These are phyloP conservation scores for Patiria pectinifera DNA, from an alignment of 53 echinoderm and acorn worm genomes.

Conservation along the genomic window DNA sequence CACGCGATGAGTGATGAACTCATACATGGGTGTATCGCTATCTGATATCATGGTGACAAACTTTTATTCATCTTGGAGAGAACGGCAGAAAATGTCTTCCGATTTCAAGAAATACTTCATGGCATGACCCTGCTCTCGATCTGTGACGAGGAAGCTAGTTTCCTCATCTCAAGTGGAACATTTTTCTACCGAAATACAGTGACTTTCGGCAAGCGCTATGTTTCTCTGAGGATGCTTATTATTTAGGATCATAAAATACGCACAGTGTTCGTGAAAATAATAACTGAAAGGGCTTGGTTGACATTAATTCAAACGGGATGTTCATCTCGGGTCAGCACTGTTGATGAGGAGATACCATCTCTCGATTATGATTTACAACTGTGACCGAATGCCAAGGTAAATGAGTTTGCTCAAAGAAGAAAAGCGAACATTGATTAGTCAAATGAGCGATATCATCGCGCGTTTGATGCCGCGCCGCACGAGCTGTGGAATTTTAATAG, in stretches of 20 bases:
- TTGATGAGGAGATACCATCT: not conserved
- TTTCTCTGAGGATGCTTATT: not conserved
- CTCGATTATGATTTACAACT: not conserved
- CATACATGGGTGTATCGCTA: not conserved
- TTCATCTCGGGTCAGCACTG: not conserved
- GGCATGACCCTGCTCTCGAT: not conserved
- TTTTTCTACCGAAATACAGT: not conserved
- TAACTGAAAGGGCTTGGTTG: not conserved
- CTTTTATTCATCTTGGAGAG: not conserved
- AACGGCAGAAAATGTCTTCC: not conserved
- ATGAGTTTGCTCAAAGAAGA: not conserved
- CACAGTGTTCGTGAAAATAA: not conserved
- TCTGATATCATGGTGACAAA: not conserved
- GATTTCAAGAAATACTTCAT: not conserved
- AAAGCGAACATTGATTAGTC: not conserved
- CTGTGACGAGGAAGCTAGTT: not conserved
- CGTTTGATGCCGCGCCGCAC: not conserved
- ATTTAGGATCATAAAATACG: not conserved
- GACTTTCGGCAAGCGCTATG: not conserved
- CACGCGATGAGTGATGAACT: not conserved
- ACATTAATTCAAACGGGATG: not conserved
- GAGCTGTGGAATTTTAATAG: slow-evolving; percentile 13
- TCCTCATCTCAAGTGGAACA: not conserved
- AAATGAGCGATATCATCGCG: slow-evolving; percentile 2
- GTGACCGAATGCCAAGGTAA: not conserved